These are phyloP conservation scores for Drosophila subpulchrella DNA, from an alignment of 1,140 invertebrate genomes.

Conservation along the genomic window DNA sequence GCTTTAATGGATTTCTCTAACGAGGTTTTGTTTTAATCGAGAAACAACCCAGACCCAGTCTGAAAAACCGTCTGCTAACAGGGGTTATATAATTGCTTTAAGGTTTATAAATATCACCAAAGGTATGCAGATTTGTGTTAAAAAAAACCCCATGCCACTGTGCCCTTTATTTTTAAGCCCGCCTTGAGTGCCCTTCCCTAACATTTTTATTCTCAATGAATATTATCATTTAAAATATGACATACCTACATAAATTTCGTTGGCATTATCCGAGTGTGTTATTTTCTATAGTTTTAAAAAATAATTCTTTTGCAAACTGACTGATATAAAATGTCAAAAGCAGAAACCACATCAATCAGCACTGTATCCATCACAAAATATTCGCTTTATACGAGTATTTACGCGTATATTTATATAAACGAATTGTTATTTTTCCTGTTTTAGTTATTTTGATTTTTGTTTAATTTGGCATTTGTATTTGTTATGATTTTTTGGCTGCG, in stretches of 20 bases:
- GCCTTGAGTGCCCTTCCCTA: no score
- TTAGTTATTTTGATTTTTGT: slow-evolving; percentile 62
- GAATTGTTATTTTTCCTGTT: slow-evolving; percentile 22
- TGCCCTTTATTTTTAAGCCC: background rate
- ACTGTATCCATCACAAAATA: slow-evolving; percentile 31
- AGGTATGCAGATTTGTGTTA: no score
- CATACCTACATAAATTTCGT: slow-evolving; percentile 2
- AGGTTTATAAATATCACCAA: background rate
- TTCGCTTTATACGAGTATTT: slow-evolving; percentile 32
- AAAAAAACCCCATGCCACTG: no score
- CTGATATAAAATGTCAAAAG: slow-evolving; percentile 64
- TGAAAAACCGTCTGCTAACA: background rate
- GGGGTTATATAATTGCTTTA: background rate
- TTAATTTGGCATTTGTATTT: slow-evolving; percentile 70
- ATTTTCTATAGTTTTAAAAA: slow-evolving; percentile 60
- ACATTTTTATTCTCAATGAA: background rate
- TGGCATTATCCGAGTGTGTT: slow-evolving; percentile 10
- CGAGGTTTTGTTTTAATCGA: slow-evolving; percentile 28
- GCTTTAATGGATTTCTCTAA: slow-evolving; percentile 60
- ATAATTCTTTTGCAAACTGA: slow-evolving; percentile 61
- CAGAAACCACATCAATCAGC: slow-evolving; percentile 72
- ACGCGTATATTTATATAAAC: slow-evolving; percentile 13
- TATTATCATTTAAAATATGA: background rate
- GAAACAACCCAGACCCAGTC: background rate
- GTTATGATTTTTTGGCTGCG: slow-evolving; percentile 62